Conservation (phyloP, 1,140 invertebrate species). For the Solenopsis invicta region DNA sequence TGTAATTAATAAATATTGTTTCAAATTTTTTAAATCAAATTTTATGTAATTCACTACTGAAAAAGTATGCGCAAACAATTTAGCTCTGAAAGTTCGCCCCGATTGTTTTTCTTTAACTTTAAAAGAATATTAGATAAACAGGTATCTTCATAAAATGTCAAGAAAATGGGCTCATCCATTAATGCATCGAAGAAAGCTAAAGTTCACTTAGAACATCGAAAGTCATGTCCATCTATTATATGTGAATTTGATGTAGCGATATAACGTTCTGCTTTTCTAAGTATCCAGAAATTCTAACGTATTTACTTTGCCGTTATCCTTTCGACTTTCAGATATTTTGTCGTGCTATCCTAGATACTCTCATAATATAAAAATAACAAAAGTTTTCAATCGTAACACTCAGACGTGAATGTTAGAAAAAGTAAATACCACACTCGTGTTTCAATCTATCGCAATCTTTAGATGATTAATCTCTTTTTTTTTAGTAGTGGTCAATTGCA, state of each 20-base stretch:
- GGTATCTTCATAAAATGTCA: constrained; percentile 16
- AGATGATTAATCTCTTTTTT: constrained; percentile 27
- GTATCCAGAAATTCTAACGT: constrained; percentile 6
- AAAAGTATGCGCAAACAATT: neutral
- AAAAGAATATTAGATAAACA: neutral
- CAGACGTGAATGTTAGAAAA: constrained; percentile 23
- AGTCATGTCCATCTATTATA: neutral
- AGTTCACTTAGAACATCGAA: constrained; percentile 32
- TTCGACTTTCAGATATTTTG: constrained; percentile 27
- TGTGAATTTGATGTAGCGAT: neutral
- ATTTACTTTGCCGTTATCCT: constrained; percentile 21
- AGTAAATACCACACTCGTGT: constrained; percentile 16
- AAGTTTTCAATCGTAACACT: constrained; percentile 49
- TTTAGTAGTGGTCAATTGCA: constrained; percentile 54
- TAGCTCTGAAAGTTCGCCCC: neutral
- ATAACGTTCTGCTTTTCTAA: constrained; percentile 19
- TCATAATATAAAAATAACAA: constrained; percentile 43
- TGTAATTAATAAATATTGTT: neutral
- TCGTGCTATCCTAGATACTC: neutral
- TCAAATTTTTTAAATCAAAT: neutral
- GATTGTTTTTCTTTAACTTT: neutral
- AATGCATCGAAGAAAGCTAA: neutral
- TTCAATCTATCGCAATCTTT: constrained; percentile 10
- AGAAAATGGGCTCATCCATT: constrained; percentile 1
- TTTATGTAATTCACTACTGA: neutral